Conservation (phyloP, 2,113 vertebrate species). For the Neofelis nebulosa region DNA sequence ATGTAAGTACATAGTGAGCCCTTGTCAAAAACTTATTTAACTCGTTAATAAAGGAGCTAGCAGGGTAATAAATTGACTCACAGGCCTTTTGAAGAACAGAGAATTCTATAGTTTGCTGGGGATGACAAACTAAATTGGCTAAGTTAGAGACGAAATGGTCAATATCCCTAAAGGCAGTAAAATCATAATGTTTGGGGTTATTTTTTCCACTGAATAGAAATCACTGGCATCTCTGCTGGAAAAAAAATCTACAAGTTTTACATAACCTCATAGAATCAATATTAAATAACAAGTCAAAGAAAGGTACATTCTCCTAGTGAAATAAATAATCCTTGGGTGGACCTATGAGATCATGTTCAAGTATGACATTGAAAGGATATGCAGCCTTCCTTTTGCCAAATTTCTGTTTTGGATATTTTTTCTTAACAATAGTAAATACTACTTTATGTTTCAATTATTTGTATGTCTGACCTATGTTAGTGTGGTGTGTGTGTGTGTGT, state of each 20-base stretch:
- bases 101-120: neutral
- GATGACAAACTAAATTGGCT: neutral
- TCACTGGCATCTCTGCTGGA: neutral
- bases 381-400: neutral
- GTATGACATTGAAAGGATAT: slow-evolving; percentile 1
- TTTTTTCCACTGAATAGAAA: neutral
- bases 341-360: neutral
- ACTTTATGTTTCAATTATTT: neutral
- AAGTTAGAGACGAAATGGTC: neutral
- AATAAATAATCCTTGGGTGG: neutral
- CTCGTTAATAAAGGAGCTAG: neutral
- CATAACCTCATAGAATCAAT: neutral
- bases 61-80: neutral
- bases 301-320: neutral
- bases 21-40: neutral
- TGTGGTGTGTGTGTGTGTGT: accelerated
- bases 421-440: neutral
- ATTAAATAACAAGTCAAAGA: slow-evolving; percentile 16
- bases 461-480: neutral
- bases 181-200: neutral
- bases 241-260: neutral
- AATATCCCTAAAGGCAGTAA: neutral
- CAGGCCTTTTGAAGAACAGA: neutral
- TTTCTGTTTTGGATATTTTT: neutral
- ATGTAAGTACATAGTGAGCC: neutral